These are phyloP conservation scores for Plecturocebus donacophilus DNA, from an alignment of 2,113 vertebrate genomes.

Conservation along the genomic window DNA sequence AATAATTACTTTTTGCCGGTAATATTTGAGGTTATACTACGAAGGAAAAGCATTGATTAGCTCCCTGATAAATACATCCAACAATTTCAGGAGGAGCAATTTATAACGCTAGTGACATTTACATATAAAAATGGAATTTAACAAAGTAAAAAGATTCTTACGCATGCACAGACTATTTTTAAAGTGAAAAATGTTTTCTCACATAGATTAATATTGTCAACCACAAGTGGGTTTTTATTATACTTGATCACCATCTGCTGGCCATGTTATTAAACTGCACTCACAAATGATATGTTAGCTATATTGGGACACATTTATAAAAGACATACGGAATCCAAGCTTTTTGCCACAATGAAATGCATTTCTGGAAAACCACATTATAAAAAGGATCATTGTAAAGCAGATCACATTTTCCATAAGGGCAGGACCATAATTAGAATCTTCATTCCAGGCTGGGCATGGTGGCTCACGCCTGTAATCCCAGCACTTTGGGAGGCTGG, in stretches of 20 bases:
- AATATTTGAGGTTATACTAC: not conserved
- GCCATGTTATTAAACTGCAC: constrained; percentile 56
- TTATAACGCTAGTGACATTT: not conserved
- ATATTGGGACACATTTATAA: not conserved
- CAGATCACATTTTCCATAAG: constrained; percentile 54
- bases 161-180: not conserved
- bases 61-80: not conserved
- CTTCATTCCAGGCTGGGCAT: not conserved
- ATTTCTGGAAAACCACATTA: constrained; percentile 64
- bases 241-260: constrained; percentile 84
- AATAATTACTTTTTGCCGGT: not conserved
- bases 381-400: constrained; percentile 47
- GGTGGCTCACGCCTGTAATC: too few species aligned
- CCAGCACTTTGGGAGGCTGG: too few species aligned
- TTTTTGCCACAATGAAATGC: constrained; percentile 13
- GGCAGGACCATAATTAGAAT: constrained; percentile 44
- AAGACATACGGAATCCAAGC: constrained; percentile 25
- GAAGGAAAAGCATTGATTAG: not conserved
- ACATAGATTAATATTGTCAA: not conserved
- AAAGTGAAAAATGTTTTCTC: constrained; percentile 2
- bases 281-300: not conserved
- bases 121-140: not conserved
- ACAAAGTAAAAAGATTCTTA: not conserved
- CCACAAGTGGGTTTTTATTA: constrained; percentile 15
- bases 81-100: not conserved